Conservation (phyloP, 2,113 vertebrate species). For the Bos indicus region DNA sequence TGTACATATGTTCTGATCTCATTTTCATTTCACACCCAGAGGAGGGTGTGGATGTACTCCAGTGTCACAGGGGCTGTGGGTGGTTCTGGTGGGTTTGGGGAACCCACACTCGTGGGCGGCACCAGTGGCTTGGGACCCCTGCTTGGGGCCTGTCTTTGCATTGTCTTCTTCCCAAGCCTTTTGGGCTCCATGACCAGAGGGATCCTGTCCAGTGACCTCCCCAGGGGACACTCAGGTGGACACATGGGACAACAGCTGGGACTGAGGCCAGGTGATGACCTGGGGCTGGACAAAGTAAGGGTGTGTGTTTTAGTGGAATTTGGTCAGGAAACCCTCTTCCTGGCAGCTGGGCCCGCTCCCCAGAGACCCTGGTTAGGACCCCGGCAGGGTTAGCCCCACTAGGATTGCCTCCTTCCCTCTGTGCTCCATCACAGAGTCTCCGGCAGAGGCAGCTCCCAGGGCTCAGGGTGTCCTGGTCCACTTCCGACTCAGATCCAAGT, state of each 20-base stretch:
- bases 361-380: background rate
- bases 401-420: background rate
- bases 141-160: background rate
- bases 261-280: background rate
- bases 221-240: background rate
- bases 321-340: background rate
- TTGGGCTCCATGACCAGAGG: background rate
- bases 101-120: rapidly evolving
- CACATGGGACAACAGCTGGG: background rate
- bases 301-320: rapidly evolving
- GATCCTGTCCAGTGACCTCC: too few relatives aligned
- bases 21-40: background rate
- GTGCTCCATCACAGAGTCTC: background rate
- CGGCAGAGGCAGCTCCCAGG: background rate
- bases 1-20: background rate
- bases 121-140: background rate
- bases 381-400: too few relatives aligned
- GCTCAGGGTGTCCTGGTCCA: background rate
- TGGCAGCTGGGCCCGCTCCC: background rate
- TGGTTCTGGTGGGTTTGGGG: background rate
- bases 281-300: rapidly evolving
- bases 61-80: background rate
- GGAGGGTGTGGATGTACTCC: rapidly evolving
- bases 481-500: background rate
- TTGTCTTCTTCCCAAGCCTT: background rate